A percentile compares a stretch with the other conserved stretches of the same genome.
Conservation (phyloP, 30 jellyfish, hydroid and myxozoan species). For the Chrysaora quinquecirrha region DNA sequence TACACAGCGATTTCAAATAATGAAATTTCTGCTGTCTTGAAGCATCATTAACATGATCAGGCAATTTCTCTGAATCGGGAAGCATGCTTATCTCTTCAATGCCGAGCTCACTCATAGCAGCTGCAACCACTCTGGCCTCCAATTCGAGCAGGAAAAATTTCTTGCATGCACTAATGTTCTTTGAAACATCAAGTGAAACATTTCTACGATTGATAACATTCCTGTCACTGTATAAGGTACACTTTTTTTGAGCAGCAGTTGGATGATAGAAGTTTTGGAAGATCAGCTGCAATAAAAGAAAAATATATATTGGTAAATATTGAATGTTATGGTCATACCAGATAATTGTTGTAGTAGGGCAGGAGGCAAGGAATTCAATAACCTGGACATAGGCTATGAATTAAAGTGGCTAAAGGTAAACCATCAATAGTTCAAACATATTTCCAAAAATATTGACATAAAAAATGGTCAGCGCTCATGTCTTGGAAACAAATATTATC, state of each 20-base stretch:
- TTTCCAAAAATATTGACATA: not conserved
- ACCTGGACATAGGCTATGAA: not conserved
- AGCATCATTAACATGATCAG: not conserved
- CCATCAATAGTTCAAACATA: not conserved
- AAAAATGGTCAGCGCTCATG: not conserved
- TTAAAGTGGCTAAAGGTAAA: not conserved
- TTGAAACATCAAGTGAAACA: not conserved
- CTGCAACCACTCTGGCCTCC: slow-evolving; percentile 8
- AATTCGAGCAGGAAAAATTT: not conserved
- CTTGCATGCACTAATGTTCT: slow-evolving; percentile 2
- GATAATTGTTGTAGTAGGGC: slow-evolving; percentile 2
- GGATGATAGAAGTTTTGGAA: not conserved
- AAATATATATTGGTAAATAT: not conserved
- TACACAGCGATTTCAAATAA: not conserved
- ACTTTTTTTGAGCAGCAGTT: not conserved
- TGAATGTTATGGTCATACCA: slow-evolving; percentile 1
- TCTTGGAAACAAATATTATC: not conserved
- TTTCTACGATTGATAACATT: not conserved
- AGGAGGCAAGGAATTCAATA: not conserved
- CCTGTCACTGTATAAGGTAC: slow-evolving; percentile 4
- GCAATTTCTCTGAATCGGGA: slow-evolving; percentile 8
- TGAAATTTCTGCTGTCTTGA: not conserved
- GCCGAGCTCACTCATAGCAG: slow-evolving; percentile 4
- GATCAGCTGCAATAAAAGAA: not conserved
- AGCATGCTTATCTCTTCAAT: slow-evolving; percentile 1